These are phyloP conservation scores for Spilogale gracilis DNA, from an alignment of 2,113 vertebrate genomes.

Conservation along the genomic window DNA sequence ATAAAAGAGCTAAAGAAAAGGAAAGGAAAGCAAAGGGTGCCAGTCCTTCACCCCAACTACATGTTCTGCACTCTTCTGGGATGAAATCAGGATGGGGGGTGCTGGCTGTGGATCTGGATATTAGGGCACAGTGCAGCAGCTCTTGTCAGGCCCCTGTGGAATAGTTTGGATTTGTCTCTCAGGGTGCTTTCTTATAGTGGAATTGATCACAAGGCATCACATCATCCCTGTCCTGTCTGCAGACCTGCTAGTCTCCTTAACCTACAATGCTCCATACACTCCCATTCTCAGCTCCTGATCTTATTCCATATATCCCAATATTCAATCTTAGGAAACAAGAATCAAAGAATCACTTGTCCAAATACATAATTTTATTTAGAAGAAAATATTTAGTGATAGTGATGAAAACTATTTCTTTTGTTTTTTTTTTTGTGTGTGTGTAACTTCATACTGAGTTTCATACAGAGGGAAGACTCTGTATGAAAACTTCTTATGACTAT, in stretches of 20 bases:
- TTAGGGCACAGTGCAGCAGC: neutral
- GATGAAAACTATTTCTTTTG: neutral
- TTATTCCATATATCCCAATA: neutral
- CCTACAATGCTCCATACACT: accelerated
- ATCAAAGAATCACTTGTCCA: neutral
- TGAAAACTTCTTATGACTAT: neutral
- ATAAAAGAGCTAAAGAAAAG: neutral
- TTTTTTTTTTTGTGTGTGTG: neutral
- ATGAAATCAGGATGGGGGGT: neutral
- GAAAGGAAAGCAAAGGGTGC: neutral
- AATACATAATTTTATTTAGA: neutral
- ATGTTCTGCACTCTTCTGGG: accelerated
- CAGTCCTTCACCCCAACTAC: neutral
- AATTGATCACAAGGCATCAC: neutral
- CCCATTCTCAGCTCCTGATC: neutral
- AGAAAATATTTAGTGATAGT: neutral
- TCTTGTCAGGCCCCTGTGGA: neutral
- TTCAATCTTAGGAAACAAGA: neutral
- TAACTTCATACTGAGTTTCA: neutral
- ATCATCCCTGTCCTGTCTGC: neutral
- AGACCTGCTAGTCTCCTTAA: neutral
- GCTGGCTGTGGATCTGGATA: neutral
- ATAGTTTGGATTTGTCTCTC: neutral
- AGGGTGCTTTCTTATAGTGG: neutral
- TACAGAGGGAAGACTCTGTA: neutral